Evolutionary conservation across 2,113 vertebrate genomes (phyloP), one percentile per base, ranked within the genome.

Genomic region (Antechinus stuartii): DNA sequence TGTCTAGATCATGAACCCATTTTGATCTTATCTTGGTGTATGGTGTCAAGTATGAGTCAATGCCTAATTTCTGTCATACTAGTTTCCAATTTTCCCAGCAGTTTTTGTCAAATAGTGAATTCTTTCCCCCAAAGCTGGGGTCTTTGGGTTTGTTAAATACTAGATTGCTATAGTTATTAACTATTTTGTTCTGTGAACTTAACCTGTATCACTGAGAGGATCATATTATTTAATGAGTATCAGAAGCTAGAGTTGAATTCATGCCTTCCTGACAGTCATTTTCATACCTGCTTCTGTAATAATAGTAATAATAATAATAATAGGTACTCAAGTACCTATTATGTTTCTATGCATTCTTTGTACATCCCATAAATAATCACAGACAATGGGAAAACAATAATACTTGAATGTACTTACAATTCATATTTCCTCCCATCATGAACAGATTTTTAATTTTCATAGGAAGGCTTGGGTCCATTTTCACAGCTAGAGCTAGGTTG

Each of bases 341-440:
- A 84, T 6, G 23, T 42, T 42, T 42, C 68, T 22, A 84, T 42
- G 7, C 8, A 8, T 5, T 42, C 19, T 84, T 84, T 84, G 68
- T 84, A 2, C 22, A 8, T 42, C 42, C 19, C 68, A 84, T 42
- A 42, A 84, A 84, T 42, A 42, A 84, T 22, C 22, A 2, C 22
- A 8, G 35, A 84, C n/a, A 23, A 42, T 19, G 22, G 11, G 16
- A 42, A 84, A 35, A 42, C n/a, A 42, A n/a, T 84, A 84, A 84
- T 42, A 84, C 35, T 84, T 84, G 35, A 42, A 84, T 42, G 16
- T 52, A 27, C 54, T 97, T 54, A 98, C 98, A 98, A 90, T 99
- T 98, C 2, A 98, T 98, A 96, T 99, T 99, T 94, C 98, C 98
- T 96, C 98, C 98, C 98, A 98, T 99, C 92, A 98, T 98, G 97